Evolutionary conservation across 2,888 invertebrate genomes (phyloP).

Genomic region (Cerastis rubricosa): DNA sequence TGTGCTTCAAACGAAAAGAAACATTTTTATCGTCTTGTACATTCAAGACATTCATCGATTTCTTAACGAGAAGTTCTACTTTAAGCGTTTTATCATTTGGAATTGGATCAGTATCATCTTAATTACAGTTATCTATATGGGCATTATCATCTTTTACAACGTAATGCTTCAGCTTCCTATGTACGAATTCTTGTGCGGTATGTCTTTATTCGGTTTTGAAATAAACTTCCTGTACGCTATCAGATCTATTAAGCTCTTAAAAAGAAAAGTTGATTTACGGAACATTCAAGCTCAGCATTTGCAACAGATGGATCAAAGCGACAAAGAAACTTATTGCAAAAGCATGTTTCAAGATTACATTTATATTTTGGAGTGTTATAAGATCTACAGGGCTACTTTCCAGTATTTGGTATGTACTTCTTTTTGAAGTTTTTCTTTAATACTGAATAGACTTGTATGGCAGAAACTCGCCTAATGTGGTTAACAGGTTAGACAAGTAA

Average conservation of each 20-base stretch:
- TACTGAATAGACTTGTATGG: too few relatives aligned
- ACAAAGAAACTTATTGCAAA: not conserved
- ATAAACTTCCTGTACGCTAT: slow-evolving; percentile 21
- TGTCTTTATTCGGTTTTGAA: slow-evolving; percentile 19
- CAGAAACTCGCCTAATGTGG: not conserved
- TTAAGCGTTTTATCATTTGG: not conserved
- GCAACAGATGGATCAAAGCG: not conserved
- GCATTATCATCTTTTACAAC: not conserved
- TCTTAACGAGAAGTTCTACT: not conserved
- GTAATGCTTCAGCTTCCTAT: not conserved
- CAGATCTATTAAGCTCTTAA: slow-evolving; percentile 26
- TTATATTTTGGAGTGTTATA: slow-evolving; percentile 31
- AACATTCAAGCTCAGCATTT: slow-evolving; percentile 1
- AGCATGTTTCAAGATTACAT: slow-evolving; percentile 23
- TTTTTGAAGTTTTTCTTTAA: not conserved
- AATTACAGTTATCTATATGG: not conserved
- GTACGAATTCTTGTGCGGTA: not conserved
- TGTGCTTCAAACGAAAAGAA: not conserved
- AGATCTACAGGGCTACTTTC: not conserved
- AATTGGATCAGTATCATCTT: slow-evolving; percentile 24
- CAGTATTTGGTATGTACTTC: slow-evolving; percentile 10
- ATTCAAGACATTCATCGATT: not conserved
- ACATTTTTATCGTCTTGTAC: not conserved
- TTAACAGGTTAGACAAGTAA: not conserved
- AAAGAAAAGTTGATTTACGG: slow-evolving; percentile 48